Evolutionary conservation across 1,140 invertebrate genomes (phyloP).

Genomic region (Apis laboriosa): DNA sequence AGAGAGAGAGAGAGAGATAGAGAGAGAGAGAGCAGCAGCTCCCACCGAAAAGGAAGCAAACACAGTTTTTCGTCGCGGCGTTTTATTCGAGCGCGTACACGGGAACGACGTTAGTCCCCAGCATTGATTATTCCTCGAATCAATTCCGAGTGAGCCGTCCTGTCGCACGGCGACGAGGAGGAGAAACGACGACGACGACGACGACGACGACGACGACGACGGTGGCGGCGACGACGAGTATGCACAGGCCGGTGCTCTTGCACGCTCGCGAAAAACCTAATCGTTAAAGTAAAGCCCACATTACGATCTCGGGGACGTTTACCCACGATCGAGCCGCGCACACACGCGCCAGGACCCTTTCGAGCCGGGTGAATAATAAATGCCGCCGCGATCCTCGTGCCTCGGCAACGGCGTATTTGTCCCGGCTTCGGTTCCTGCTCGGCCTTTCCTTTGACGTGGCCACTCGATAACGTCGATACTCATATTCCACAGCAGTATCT

Average conservation of each 20-base stretch:
- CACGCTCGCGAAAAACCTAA: constrained; percentile 60
- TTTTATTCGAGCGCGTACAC: constrained; percentile 27
- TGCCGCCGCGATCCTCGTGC: constrained; percentile 58
- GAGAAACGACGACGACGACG: background rate
- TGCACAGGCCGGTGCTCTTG: constrained; percentile 23
- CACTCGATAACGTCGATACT: constrained; percentile 65
- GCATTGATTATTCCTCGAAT: constrained; percentile 54
- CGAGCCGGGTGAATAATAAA: constrained; percentile 63
- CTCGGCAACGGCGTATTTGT: constrained; percentile 62
- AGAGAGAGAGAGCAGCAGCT: background rate
- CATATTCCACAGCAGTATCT: constrained; percentile 33
- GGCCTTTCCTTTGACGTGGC: constrained; percentile 56
- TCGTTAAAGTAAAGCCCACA: constrained; percentile 66
- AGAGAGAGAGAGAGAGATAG: background rate
- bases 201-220: background rate
- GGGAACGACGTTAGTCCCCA: constrained; percentile 44
- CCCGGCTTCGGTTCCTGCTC: constrained; percentile 36
- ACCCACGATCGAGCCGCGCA: constrained; percentile 61
- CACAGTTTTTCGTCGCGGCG: constrained; percentile 3
- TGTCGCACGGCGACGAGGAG: constrained; percentile 22
- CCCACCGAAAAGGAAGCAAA: constrained; percentile 3
- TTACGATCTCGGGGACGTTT: constrained; percentile 58
- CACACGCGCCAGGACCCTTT: constrained; percentile 55
- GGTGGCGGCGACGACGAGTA: background rate
- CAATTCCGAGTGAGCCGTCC: constrained; percentile 49